Conservation (phyloP, 1,140 invertebrate species). For the Bombus superbus region DNA sequence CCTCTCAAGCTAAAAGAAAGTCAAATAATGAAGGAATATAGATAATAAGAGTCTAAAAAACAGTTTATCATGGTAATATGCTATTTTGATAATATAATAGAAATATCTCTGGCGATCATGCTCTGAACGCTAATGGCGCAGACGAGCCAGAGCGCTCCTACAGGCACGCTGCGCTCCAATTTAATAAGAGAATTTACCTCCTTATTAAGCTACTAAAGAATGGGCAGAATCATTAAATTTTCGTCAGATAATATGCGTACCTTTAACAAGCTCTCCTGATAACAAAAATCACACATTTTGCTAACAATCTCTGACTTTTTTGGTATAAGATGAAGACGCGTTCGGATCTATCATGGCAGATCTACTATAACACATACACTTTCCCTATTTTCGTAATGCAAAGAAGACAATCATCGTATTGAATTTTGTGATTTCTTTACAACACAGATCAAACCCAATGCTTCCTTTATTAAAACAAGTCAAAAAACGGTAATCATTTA, state of each 20-base stretch:
- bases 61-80: constrained; percentile 8
- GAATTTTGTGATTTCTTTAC: background rate
- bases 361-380: constrained; percentile 61
- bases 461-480: background rate
- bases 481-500: constrained; percentile 30
- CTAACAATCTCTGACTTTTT: constrained; percentile 68
- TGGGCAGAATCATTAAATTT: background rate
- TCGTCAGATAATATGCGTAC: constrained; percentile 60
- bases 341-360: constrained; percentile 78
- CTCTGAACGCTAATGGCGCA: constrained; percentile 73
- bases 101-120: constrained; percentile 71
- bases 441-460: constrained; percentile 10
- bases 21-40: background rate
- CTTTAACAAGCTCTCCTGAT: constrained; percentile 70
- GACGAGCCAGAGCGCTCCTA: constrained; percentile 59
- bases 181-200: constrained; percentile 25
- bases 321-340: constrained; percentile 72
- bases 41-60: constrained; percentile 20
- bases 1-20: background rate
- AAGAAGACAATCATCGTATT: constrained; percentile 23
- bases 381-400: constrained; percentile 54
- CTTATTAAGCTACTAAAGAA: background rate
- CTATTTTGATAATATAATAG: constrained; percentile 57
- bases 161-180: constrained; percentile 48
- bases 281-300: constrained; percentile 73